A percentile compares a stretch with the other conserved stretches of the same genome.
Evolutionary conservation across 37 sponge, comb jelly and placozoan genomes (phyloP).

Genomic region (Mnemiopsis leidyi): DNA sequence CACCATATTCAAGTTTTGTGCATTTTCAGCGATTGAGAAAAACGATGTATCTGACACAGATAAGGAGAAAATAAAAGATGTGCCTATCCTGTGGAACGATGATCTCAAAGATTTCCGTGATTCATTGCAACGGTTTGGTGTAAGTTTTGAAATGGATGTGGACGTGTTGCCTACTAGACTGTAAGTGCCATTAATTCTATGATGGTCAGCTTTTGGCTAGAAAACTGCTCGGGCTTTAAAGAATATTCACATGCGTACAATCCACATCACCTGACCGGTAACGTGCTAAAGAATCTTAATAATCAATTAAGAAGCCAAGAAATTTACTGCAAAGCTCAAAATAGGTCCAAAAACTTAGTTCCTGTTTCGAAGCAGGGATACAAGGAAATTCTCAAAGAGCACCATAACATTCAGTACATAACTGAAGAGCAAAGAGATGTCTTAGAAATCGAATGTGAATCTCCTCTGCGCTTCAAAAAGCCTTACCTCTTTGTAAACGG

Average conservation of each 20-base stretch:
- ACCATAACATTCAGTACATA: background rate
- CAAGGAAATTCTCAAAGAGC: background rate
- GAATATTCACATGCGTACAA: background rate
- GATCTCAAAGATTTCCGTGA: background rate
- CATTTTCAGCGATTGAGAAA: background rate
- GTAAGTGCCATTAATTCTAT: too few relatives aligned
- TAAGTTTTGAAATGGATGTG: background rate
- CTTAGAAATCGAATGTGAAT: background rate
- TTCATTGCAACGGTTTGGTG: background rate
- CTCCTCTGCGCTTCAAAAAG: background rate
- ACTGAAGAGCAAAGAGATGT: background rate
- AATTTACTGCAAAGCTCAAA: background rate
- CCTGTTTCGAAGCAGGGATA: background rate
- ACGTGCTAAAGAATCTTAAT: background rate
- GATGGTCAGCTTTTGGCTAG: too few relatives aligned
- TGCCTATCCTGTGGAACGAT: background rate
- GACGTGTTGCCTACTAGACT: background rate
- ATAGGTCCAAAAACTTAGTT: background rate
- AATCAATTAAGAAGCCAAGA: background rate
- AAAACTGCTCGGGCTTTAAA: background rate
- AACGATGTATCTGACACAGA: background rate
- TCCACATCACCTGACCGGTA: background rate
- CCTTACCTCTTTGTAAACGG: background rate
- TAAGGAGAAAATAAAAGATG: background rate
- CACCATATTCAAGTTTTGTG: background rate